phyloP scores from a whole-genome alignment of 2,113 vertebrate species.

The Xiphophorus maculatus region DNA sequence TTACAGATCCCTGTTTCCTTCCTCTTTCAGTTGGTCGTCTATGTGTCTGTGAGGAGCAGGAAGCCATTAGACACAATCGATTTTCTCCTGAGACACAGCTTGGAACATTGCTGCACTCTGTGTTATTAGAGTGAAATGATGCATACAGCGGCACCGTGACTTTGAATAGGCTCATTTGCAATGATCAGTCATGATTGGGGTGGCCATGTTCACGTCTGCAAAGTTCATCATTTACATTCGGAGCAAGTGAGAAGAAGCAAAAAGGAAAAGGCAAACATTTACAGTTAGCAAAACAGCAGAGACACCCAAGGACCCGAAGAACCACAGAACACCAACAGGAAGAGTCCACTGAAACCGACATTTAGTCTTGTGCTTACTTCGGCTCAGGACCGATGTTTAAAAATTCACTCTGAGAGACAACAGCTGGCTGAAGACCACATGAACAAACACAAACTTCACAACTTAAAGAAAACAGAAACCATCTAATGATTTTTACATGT shows the following conservation, averaged over 20 bases:
- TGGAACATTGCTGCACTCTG: slow-evolving; percentile 17
- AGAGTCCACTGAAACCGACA: slow-evolving; percentile 46
- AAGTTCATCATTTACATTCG: slow-evolving; percentile 19
- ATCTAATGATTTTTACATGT: neutral
- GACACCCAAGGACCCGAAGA: slow-evolving; percentile 19
- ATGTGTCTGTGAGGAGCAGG: slow-evolving; percentile 21
- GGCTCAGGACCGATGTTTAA: slow-evolving; percentile 54
- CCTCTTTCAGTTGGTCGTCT: slow-evolving; percentile 7
- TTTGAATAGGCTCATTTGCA: slow-evolving; percentile 33
- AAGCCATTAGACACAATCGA: slow-evolving; percentile 48
- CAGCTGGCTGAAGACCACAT: slow-evolving; percentile 22
- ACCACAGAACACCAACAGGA: slow-evolving; percentile 43
- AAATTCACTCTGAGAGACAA: slow-evolving; percentile 28
- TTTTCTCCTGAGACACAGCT: slow-evolving; percentile 40
- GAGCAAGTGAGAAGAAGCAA: neutral
- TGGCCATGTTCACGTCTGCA: slow-evolving; percentile 27
- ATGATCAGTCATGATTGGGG: slow-evolving; percentile 37
- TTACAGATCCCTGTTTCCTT: neutral
- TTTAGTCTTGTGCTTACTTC: slow-evolving; percentile 60
- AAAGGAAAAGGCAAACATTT: slow-evolving; percentile 22
- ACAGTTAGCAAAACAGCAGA: neutral
- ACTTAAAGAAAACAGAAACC: slow-evolving; percentile 21
- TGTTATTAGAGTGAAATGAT: slow-evolving; percentile 60
- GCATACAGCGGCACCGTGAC: slow-evolving; percentile 35
- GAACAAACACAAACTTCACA: slow-evolving; percentile 24